Percentiles rank a stretch among this genome's conserved stretches.
Conservation (phyloP, 2,113 vertebrate genomes). For the Colistium nudipinnis region DNA sequence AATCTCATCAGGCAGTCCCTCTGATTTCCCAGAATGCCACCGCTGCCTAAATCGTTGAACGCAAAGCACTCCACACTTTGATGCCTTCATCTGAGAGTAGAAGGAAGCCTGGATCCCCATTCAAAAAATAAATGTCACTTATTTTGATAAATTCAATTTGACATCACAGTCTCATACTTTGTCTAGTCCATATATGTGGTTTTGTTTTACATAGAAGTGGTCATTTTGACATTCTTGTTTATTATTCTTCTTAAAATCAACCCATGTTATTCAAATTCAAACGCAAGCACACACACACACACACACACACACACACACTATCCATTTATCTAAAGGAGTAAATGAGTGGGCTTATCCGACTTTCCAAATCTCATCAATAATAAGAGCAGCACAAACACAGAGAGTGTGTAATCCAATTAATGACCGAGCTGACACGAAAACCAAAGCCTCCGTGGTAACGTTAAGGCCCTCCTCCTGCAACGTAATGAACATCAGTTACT, state of each 20-base stretch:
- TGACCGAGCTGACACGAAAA: too few species aligned
- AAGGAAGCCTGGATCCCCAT: slow-evolving; percentile 15
- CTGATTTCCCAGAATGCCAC: slow-evolving; percentile 56
- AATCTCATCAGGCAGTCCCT: slow-evolving; percentile 39
- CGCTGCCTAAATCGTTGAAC: slow-evolving; percentile 23
- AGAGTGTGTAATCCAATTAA: too few species aligned
- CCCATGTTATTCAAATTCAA: background rate
- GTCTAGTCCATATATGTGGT: background rate
- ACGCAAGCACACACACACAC: background rate
- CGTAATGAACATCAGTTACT: background rate
- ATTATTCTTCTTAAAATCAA: too few species aligned
- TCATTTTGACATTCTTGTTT: too few species aligned
- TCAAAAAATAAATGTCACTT: slow-evolving; percentile 35
- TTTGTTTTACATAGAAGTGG: too few species aligned
- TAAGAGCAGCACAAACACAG: too few species aligned
- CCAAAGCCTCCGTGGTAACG: too few species aligned
- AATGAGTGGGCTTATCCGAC: background rate
- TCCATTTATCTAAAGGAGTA: background rate
- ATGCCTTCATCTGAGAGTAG: slow-evolving; percentile 38
- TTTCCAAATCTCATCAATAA: too few species aligned
- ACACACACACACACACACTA: background rate
- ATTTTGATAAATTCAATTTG: slow-evolving; percentile 26
- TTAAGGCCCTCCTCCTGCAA: background rate
- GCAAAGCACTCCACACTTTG: slow-evolving; percentile 21
- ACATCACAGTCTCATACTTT: background rate